Evolutionary conservation across 1,140 invertebrate species (phyloP).

Genomic region (Pogonomyrmex barbatus): DNA sequence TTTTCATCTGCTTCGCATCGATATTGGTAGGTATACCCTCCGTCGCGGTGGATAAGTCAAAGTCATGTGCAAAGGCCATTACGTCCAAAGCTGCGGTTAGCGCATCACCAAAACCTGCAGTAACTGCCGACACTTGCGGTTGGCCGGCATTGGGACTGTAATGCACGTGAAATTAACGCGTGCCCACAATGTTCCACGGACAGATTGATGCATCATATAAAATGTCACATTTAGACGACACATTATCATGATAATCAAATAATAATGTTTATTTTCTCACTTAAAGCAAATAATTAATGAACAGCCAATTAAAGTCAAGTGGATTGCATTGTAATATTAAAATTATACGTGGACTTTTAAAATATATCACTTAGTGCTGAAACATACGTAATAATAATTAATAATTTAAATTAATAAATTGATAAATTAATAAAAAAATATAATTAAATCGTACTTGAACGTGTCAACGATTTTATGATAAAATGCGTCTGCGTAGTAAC

Average conservation of each 20-base stretch:
- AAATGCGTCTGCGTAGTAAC: background rate
- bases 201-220: conserved; percentile 42
- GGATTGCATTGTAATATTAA: background rate
- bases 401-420: background rate
- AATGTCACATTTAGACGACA: background rate
- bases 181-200: background rate
- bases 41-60: conserved; percentile 85
- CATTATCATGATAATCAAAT: conserved; percentile 5
- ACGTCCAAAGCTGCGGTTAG: conserved; percentile 93
- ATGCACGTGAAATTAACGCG: conserved; percentile 52
- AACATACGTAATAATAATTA: background rate
- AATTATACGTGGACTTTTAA: background rate
- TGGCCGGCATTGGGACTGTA: conserved; percentile 76
- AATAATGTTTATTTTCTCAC: background rate
- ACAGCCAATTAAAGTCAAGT: background rate
- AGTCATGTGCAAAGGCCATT: conserved; percentile 91
- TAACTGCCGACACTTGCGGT: conserved; percentile 78
- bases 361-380: background rate
- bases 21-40: conserved; percentile 77
- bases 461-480: background rate
- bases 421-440: background rate
- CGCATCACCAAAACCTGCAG: conserved; percentile 88
- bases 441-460: background rate
- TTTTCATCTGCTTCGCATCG: conserved; percentile 72
- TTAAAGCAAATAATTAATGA: conserved; percentile 23